Base-by-base conservation (phyloP, 2,797 vertebrate genomes). In the Poeciliopsis gracilis region DNA sequence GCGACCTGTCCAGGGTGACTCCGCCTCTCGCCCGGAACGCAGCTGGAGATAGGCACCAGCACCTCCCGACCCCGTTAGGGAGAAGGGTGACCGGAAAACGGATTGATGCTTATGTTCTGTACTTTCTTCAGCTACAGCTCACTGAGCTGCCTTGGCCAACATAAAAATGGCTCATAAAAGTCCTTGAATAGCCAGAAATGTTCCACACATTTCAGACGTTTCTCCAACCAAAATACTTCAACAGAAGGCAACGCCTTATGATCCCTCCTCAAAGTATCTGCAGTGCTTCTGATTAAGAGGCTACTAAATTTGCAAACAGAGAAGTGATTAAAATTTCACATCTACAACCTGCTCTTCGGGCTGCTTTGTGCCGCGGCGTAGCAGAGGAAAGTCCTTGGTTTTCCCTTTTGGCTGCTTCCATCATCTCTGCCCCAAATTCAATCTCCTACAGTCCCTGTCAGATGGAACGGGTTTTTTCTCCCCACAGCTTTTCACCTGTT, bases 241-340 rank as follows among this genome's bases (percentile, higher is more conserved):
- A 28, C 59, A 78, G 74, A 13, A 41, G 83, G 57, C 67, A 28
- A 73, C 3, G 23, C 69, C 6, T 80, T 25, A 41, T 73, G 20
- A 78, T 79, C 33, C 18, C 80, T 89, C 81, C 73, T 78, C 72
- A 79, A 89, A 88, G 83, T 75, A 80, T 79, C 89, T 86, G 81
- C 81, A 78, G n/a, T 57, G 73, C 77, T 82, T 86, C 77, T 79
- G 90, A 94, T 90, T 86, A 51, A 90, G 85, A 81, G 79, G 83
- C 86, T 87, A 51, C 86, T 87, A 85, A 90, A 89, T 91, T 91
- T 87, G 89, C 90, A 89, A 91, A 90, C 89, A 87, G 82, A 84
- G 90, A 84, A 83, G 83, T 88, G 88, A 92, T 95, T 92, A 92
- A 89, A 93, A 92, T 93, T 91, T 91, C 91, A 91, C 88, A 82